phyloP scores from a whole-genome alignment of 2,113 vertebrate species.

The Salvator merianae region DNA sequence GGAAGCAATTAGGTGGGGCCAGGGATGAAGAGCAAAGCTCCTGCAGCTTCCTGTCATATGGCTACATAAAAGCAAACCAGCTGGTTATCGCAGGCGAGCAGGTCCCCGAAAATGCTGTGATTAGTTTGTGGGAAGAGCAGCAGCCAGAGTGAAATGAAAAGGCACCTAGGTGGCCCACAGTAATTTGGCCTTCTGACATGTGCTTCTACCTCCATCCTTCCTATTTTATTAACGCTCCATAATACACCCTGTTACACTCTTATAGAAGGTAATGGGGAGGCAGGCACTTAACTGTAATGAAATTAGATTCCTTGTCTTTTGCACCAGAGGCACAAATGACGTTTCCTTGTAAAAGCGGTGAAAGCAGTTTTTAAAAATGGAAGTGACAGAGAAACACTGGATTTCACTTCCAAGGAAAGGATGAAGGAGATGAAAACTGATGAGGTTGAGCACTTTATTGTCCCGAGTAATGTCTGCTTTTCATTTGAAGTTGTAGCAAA shows the following conservation, averaged over 20 bases:
- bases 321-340: slow-evolving; percentile 49
- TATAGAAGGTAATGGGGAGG: slow-evolving; percentile 69
- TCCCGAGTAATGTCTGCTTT: slow-evolving; percentile 47
- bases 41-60: slow-evolving; percentile 20
- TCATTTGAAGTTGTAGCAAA: slow-evolving; percentile 51
- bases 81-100: slow-evolving; percentile 51
- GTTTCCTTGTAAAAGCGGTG: slow-evolving; percentile 67
- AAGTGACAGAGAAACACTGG: slow-evolving; percentile 48
- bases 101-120: slow-evolving; percentile 64
- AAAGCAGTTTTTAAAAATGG: slow-evolving; percentile 68
- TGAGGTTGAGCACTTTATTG: slow-evolving; percentile 56
- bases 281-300: slow-evolving; percentile 71
- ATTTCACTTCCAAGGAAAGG: slow-evolving; percentile 57
- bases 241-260: slow-evolving; percentile 69
- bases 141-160: slow-evolving; percentile 64
- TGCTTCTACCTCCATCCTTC: slow-evolving; percentile 61
- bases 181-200: slow-evolving; percentile 72
- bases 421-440: slow-evolving; percentile 64
- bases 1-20: slow-evolving; percentile 56
- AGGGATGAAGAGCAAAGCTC: slow-evolving; percentile 40
- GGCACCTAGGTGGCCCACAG: slow-evolving; percentile 64
- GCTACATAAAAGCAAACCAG: slow-evolving; percentile 54
- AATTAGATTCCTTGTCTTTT: slow-evolving; percentile 66
- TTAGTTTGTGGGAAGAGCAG: slow-evolving; percentile 66
- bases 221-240: slow-evolving; percentile 73